phyloP scores from a whole-genome alignment of 2,888 invertebrate species.

The Eulithis prunata region DNA sequence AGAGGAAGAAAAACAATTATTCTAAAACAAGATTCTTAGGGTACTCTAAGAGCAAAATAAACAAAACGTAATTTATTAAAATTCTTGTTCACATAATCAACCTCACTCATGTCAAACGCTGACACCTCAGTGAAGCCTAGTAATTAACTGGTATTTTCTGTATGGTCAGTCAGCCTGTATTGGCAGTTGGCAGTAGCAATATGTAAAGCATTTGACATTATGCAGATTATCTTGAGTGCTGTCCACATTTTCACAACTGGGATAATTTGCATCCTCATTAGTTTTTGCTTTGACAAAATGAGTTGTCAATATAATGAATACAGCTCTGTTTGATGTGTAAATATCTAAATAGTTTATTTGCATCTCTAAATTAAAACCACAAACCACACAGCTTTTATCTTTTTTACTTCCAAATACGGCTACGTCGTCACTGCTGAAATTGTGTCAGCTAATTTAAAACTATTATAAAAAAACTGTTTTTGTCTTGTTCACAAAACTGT shows the following conservation, averaged over 20 bases:
- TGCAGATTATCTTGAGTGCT: conserved; percentile 70
- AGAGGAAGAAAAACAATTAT: too few species aligned
- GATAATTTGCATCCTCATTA: conserved; percentile 72
- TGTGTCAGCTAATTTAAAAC: too few species aligned
- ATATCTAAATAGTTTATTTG: background rate
- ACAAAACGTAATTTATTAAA: conserved; percentile 24
- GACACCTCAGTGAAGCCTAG: conserved; percentile 32
- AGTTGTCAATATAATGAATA: conserved; percentile 56
- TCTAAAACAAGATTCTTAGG: conserved; percentile 11
- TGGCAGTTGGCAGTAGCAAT: conserved; percentile 73
- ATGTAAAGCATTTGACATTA: conserved; percentile 73
- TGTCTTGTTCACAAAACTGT: too few species aligned
- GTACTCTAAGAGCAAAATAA: conserved; percentile 21
- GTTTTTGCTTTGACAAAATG: conserved; percentile 71
- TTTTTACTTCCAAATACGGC: too few species aligned
- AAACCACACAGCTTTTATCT: background rate
- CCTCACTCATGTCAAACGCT: conserved; percentile 34
- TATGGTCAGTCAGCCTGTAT: conserved; percentile 46
- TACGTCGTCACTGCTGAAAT: too few species aligned
- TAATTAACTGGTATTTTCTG: conserved; percentile 33
- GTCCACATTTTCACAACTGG: conserved; percentile 60
- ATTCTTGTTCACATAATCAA: conserved; percentile 25
- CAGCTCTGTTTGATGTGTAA: background rate
- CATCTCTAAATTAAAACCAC: too few species aligned
- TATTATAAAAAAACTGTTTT: too few species aligned